Percentiles rank a stretch among this genome's conserved stretches.
Evolutionary conservation across 2,797 vertebrate species (phyloP).

Genomic region (Petrocephalus schoutedeni): DNA sequence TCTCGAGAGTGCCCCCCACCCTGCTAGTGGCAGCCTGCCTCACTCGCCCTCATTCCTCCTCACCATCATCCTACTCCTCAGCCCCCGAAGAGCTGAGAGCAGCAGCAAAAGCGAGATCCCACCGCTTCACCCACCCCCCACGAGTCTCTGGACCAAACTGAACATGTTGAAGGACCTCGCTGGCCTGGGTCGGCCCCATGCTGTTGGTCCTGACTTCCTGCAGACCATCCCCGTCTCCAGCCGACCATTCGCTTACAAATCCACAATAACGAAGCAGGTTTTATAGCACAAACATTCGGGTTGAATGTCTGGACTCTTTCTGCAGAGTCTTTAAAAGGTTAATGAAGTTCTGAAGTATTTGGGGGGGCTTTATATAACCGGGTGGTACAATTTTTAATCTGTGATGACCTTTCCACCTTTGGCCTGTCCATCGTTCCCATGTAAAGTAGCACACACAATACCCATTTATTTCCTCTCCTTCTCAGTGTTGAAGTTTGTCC

Average conservation of each 20-base stretch:
- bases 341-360: slow-evolving; percentile 19
- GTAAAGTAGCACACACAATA: slow-evolving; percentile 60
- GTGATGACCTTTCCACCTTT: slow-evolving; percentile 58
- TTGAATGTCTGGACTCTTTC: slow-evolving; percentile 37
- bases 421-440: slow-evolving; percentile 59
- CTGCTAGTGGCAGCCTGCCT: slow-evolving; percentile 8
- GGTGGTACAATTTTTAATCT: slow-evolving; percentile 58
- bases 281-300: slow-evolving; percentile 54
- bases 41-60: slow-evolving; percentile 12
- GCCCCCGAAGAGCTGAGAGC: not conserved
- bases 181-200: slow-evolving; percentile 34
- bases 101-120: not conserved
- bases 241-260: not conserved
- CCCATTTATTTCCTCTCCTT: slow-evolving; percentile 39
- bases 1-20: not conserved
- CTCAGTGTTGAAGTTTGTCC: slow-evolving; percentile 42
- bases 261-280: slow-evolving; percentile 32
- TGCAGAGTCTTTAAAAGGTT: slow-evolving; percentile 33
- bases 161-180: not conserved
- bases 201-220: slow-evolving; percentile 4
- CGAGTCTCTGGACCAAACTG: not conserved
- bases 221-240: not conserved
- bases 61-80: slow-evolving; percentile 12
- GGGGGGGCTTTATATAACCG: slow-evolving; percentile 25
- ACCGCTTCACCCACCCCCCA: not conserved